Conservation (phyloP, 2,113 vertebrate species). For the Ceratotherium simum region DNA sequence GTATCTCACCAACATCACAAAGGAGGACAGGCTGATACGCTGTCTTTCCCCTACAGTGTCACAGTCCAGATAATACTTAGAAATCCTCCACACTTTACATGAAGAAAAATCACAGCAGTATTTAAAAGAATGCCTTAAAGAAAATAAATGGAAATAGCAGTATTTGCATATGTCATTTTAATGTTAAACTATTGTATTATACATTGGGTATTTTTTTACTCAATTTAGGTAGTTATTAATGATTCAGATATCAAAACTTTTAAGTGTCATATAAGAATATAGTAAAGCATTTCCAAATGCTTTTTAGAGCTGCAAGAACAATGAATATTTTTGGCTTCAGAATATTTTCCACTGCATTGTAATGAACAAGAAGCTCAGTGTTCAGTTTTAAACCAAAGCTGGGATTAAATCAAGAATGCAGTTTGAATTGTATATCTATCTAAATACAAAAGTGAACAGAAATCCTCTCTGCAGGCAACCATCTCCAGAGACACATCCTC, state of each 20-base stretch:
- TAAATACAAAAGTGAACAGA: not conserved
- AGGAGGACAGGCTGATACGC: not conserved
- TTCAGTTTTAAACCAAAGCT: slow-evolving; percentile 22
- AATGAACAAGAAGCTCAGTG: slow-evolving; percentile 43
- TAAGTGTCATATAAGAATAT: not conserved
- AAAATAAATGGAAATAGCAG: not conserved
- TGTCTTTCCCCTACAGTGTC: not conserved
- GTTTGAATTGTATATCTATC: not conserved
- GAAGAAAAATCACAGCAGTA: not conserved
- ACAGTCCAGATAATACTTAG: not conserved
- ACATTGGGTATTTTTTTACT: not conserved
- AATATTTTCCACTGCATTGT: slow-evolving; percentile 29
- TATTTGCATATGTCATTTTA: not conserved
- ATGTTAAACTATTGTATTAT: not conserved
- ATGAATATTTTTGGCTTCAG: slow-evolving; percentile 22
- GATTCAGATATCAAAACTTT: slow-evolving; percentile 7
- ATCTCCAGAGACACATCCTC: not conserved
- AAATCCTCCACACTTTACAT: not conserved
- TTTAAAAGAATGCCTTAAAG: not conserved
- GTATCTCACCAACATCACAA: not conserved
- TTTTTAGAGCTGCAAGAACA: slow-evolving; percentile 12
- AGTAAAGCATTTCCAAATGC: not conserved
- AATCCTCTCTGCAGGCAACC: not conserved
- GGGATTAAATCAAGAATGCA: not conserved
- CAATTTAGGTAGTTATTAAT: not conserved